phyloP scores from a whole-genome alignment of 2,797 vertebrate species.

The Sebastes diaconus region DNA sequence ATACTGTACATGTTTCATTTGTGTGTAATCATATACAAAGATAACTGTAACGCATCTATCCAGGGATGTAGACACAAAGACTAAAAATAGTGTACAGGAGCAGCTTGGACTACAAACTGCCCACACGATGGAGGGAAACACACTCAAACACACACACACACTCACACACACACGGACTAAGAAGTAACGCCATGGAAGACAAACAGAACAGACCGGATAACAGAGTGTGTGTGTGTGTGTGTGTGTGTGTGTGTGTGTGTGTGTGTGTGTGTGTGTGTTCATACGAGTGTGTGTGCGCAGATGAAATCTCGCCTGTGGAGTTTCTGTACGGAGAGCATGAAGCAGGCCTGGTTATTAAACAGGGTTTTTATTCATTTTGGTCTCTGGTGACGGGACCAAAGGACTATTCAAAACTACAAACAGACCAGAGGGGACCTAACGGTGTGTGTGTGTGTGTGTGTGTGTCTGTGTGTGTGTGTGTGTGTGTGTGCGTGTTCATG shows the following conservation, averaged over 20 bases:
- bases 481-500: slow-evolving; percentile 9
- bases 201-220: slow-evolving; percentile 13
- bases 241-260: slow-evolving; percentile 40
- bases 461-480: slow-evolving; percentile 1
- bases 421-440: slow-evolving; percentile 69
- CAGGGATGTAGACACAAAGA: slow-evolving; percentile 41
- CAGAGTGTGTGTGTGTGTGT: slow-evolving; percentile 5
- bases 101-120: slow-evolving; percentile 57
- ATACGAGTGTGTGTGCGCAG: slow-evolving; percentile 17
- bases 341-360: slow-evolving; percentile 69
- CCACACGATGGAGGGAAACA: slow-evolving; percentile 42
- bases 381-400: slow-evolving; percentile 69
- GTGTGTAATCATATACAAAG: slow-evolving; percentile 75
- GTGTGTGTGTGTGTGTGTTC: slow-evolving; percentile 46
- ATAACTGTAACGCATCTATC: slow-evolving; percentile 67
- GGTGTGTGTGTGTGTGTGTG: slow-evolving; percentile 14
- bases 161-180: slow-evolving; percentile 4
- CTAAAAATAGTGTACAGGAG: slow-evolving; percentile 59
- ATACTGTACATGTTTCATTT: slow-evolving; percentile 54
- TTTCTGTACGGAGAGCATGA: slow-evolving; percentile 77
- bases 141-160: slow-evolving; percentile 24
- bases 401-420: slow-evolving; percentile 58
- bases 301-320: slow-evolving; percentile 70
- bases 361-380: slow-evolving; percentile 69
- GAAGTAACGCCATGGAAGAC: slow-evolving; percentile 17